These are phyloP conservation scores for Acropternis orthonyx DNA, from an alignment of 2,797 vertebrate genomes.

Conservation along the genomic window DNA sequence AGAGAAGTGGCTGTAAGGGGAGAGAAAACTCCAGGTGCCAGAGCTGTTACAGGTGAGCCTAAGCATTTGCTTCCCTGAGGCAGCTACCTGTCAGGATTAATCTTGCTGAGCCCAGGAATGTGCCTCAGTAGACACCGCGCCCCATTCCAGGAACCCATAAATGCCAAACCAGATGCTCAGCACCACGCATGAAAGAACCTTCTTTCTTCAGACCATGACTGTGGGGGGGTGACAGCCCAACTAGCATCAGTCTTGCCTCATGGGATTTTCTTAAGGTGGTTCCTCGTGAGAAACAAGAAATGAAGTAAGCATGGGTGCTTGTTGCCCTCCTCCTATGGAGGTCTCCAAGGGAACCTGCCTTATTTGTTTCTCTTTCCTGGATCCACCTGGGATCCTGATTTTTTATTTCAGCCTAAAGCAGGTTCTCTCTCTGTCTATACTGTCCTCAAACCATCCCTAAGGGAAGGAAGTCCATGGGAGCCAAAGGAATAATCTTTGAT, in stretches of 20 bases:
- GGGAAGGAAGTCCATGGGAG: background rate
- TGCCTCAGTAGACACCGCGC: background rate
- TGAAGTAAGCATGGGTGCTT: accelerated
- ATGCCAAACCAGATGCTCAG: background rate
- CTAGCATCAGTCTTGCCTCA: background rate
- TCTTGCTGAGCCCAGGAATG: conserved; percentile 54
- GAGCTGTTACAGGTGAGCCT: conserved; percentile 60
- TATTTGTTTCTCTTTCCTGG: background rate
- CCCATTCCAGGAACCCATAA: conserved; percentile 59
- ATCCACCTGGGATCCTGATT: background rate
- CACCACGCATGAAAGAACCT: conserved; percentile 29
- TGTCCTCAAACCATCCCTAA: background rate
- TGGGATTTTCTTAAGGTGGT: conserved; percentile 17
- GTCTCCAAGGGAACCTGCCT: background rate
- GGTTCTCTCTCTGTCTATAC: background rate
- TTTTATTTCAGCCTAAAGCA: background rate
- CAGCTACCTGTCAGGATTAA: conserved; percentile 55
- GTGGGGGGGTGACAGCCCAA: background rate
- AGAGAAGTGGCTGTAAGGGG: background rate
- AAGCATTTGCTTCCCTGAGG: conserved; percentile 2
- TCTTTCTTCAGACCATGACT: background rate
- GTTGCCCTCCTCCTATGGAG: background rate
- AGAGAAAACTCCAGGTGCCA: conserved; percentile 60
- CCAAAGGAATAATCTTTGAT: background rate
- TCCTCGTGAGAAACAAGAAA: background rate